Conservation (phyloP, 1,140 invertebrate genomes). For the Formica exsecta region DNA sequence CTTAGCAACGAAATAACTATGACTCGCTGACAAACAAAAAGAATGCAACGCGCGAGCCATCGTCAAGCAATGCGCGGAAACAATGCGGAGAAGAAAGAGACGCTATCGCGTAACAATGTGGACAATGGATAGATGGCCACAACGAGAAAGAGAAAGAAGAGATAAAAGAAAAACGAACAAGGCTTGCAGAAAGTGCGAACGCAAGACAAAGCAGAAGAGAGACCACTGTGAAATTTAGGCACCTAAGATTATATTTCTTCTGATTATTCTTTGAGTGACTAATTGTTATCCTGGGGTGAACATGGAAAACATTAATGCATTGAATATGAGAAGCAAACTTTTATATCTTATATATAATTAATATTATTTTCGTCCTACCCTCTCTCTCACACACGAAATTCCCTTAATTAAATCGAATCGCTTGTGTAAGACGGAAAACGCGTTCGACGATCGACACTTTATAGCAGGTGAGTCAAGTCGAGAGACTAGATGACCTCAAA, state of each 20-base stretch:
- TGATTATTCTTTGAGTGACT: neutral
- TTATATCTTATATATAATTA: no score
- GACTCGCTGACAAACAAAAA: conserved; percentile 70
- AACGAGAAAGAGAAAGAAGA: conserved; percentile 51
- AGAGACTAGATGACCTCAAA: conserved; percentile 48
- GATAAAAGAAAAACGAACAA: neutral
- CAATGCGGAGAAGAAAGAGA: conserved; percentile 81
- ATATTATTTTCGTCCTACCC: no score
- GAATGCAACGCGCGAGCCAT: conserved; percentile 70
- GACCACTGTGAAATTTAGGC: conserved; percentile 11
- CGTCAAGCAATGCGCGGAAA: conserved; percentile 82
- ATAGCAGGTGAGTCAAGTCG: conserved; percentile 18
- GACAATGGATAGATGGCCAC: conserved; percentile 80
- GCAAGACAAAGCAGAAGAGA: neutral
- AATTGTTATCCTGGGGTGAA: neutral
- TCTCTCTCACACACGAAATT: neutral
- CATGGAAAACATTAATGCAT: neutral
- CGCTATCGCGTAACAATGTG: conserved; percentile 82
- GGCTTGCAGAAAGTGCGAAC: neutral
- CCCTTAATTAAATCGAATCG: conserved; percentile 27
- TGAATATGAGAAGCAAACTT: neutral
- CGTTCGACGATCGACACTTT: conserved; percentile 14
- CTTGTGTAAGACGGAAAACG: neutral
- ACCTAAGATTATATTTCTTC: neutral
- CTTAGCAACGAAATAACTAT: conserved; percentile 78